These are phyloP conservation scores for Lasioglossum oenotherae DNA, from an alignment of 2,888 invertebrate genomes.

Conservation along the genomic window DNA sequence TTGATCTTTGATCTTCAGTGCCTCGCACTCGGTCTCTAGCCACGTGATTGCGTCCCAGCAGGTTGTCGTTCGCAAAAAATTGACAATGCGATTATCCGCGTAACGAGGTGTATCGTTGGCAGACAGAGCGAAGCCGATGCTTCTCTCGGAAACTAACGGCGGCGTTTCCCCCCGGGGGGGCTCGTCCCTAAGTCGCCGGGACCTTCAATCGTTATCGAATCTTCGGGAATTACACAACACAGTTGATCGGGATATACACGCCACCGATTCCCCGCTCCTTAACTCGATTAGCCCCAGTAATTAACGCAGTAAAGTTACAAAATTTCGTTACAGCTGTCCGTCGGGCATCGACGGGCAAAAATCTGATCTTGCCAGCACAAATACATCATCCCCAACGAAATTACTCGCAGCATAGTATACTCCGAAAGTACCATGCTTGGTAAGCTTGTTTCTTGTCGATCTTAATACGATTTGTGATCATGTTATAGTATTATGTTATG, in stretches of 20 bases:
- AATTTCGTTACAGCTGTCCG: conserved; percentile 29
- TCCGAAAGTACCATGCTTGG: neutral
- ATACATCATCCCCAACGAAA: neutral
- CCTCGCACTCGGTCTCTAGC: conserved; percentile 57
- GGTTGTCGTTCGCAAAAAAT: conserved; percentile 70
- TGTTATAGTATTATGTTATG: neutral
- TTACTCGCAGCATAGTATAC: neutral
- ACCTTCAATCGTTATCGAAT: conserved; percentile 47
- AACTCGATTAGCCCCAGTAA: conserved; percentile 35
- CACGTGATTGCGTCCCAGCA: conserved; percentile 68
- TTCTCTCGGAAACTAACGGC: conserved; percentile 17
- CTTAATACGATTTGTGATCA: neutral
- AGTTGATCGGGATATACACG: conserved; percentile 36
- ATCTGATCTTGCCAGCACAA: conserved; percentile 4
- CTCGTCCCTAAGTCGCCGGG: conserved; percentile 33
- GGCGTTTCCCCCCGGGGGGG: conserved; percentile 29
- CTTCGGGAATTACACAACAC: conserved; percentile 39
- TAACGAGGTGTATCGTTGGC: conserved; percentile 74
- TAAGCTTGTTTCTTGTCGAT: neutral
- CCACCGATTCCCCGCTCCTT: conserved; percentile 15
- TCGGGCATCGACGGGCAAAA: conserved; percentile 1
- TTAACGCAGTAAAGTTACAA: conserved; percentile 33
- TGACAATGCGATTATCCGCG: conserved; percentile 74
- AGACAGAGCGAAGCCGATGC: conserved; percentile 46
- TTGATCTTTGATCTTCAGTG: conserved; percentile 75